Evolutionary conservation across 2,888 invertebrate species (phyloP).

Genomic region (Pristionchus exspectatus): DNA sequence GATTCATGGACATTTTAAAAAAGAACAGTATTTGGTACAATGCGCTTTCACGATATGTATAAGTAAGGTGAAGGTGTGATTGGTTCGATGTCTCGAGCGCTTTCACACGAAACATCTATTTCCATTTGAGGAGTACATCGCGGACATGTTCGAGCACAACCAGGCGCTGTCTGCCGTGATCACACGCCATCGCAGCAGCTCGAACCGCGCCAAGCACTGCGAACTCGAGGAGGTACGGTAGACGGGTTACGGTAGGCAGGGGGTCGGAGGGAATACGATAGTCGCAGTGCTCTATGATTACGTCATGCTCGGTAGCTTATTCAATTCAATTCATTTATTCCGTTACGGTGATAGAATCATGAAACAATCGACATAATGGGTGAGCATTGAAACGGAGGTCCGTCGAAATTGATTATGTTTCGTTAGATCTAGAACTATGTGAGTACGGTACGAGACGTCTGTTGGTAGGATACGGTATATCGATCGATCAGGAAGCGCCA

Average conservation of each 20-base stretch:
- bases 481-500: constrained; percentile 2
- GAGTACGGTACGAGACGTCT: neutral
- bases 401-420: too few relatives aligned
- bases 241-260: neutral
- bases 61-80: neutral
- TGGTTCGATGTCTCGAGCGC: neutral
- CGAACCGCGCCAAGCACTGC: constrained; percentile 56
- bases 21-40: too few relatives aligned
- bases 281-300: neutral
- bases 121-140: constrained; percentile 57
- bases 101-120: neutral
- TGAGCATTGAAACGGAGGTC: too few relatives aligned
- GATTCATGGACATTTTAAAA: too few relatives aligned
- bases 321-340: too few relatives aligned
- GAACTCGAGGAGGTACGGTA: constrained; percentile 55
- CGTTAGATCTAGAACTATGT: neutral
- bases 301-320: neutral
- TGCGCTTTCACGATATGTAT: too few relatives aligned
- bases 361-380: too few relatives aligned
- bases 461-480: neutral
- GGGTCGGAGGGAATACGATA: neutral
- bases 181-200: constrained; percentile 52
- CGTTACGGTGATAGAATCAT: too few relatives aligned
- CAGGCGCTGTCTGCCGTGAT: constrained; percentile 56
- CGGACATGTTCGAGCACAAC: constrained; percentile 61